Evolutionary conservation across 2,888 invertebrate species (phyloP).

Genomic region (Dendrolimus houi): DNA sequence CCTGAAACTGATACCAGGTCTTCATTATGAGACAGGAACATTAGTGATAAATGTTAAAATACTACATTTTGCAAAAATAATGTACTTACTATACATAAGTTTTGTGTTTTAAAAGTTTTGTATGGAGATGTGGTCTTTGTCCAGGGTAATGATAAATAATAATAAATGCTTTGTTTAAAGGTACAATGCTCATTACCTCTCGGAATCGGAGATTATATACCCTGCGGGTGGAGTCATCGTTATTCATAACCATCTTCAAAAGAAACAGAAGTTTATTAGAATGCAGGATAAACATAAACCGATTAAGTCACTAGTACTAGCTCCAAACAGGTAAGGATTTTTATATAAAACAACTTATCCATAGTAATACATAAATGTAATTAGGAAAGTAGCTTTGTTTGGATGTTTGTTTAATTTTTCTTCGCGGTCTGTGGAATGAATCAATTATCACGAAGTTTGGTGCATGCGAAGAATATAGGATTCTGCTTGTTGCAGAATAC

Average conservation of each 20-base stretch:
- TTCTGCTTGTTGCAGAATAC: no score
- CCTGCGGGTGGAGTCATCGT: constrained; percentile 86
- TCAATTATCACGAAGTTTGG: no score
- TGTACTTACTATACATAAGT: no score
- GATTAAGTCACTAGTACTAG: constrained; percentile 78
- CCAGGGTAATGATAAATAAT: not conserved
- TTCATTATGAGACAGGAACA: no score
- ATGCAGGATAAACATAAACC: constrained; percentile 80
- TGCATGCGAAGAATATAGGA: no score
- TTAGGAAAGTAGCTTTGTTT: not conserved
- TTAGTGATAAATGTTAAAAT: no score
- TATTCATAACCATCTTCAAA: constrained; percentile 83
- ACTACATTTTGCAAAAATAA: no score
- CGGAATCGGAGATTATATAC: constrained; percentile 86
- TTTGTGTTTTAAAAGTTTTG: no score
- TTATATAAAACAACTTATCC: not conserved
- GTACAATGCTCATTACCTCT: constrained; percentile 83
- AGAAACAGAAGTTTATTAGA: constrained; percentile 84
- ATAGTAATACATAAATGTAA: not conserved
- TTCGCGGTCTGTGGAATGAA: no score
- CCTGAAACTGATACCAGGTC: no score
- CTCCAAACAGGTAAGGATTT: constrained; percentile 80
- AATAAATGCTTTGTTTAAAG: constrained; percentile 32
- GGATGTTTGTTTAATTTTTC: no score
- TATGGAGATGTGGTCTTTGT: no score